phyloP scores from a whole-genome alignment of 2,797 vertebrate species.

The Carcharodon carcharias region DNA sequence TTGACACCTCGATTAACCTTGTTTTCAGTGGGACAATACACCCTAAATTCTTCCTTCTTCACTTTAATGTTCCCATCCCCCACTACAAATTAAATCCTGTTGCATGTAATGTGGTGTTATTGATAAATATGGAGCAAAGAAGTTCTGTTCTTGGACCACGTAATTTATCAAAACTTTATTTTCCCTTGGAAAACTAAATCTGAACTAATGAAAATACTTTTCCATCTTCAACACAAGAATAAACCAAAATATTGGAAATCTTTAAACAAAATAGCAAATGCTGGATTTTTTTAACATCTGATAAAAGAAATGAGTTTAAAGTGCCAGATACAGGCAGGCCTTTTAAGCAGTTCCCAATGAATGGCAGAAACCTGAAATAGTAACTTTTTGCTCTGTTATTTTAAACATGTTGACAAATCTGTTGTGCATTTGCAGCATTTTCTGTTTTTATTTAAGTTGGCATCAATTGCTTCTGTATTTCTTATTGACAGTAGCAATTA shows the following conservation, averaged over 20 bases:
- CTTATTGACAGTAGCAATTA: not conserved
- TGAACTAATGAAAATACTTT: not conserved
- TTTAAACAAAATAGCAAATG: not conserved
- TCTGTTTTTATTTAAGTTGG: not conserved
- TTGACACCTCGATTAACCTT: not conserved
- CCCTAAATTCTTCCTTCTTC: not conserved
- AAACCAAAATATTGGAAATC: not conserved
- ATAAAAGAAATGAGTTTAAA: not conserved
- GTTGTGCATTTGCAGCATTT: not conserved
- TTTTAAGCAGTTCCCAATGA: not conserved
- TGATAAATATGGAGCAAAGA: not conserved
- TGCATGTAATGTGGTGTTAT: not conserved
- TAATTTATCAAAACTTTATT: not conserved
- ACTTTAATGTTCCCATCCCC: not conserved
- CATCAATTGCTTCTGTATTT: conserved; percentile 2
- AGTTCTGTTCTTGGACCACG: not conserved
- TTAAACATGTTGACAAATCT: not conserved
- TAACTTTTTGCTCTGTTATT: not conserved
- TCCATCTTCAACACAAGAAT: not conserved
- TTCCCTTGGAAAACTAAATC: not conserved
- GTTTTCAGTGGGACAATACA: not conserved
- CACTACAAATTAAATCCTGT: not conserved
- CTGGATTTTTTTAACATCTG: not conserved
- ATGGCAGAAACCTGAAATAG: not conserved
- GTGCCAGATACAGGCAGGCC: not conserved